These are phyloP conservation scores for Peromyscus californicus DNA, from an alignment of 2,113 vertebrate species.

Conservation along the genomic window DNA sequence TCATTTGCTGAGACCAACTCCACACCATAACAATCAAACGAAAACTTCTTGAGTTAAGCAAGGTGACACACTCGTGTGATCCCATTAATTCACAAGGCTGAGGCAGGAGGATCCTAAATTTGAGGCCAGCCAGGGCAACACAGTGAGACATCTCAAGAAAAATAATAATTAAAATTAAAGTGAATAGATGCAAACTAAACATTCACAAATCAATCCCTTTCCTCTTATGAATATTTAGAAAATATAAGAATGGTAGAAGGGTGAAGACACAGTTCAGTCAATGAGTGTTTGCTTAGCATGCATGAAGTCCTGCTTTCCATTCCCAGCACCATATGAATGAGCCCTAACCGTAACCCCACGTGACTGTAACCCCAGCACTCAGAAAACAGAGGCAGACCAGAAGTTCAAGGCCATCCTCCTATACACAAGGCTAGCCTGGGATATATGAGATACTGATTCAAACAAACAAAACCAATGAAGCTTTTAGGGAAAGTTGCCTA, in stretches of 20 bases:
- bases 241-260: background rate
- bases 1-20: slow-evolving; percentile 19
- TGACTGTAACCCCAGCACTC: background rate
- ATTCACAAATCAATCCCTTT: slow-evolving; percentile 24
- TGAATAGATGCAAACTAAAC: slow-evolving; percentile 47
- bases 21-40: slow-evolving; percentile 18
- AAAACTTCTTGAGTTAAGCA: slow-evolving; percentile 1
- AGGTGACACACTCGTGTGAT: background rate
- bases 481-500: background rate
- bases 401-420: background rate
- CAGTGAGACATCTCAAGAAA: background rate
- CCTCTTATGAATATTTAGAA: slow-evolving; percentile 17
- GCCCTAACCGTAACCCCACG: background rate
- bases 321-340: background rate
- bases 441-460: background rate
- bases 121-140: background rate
- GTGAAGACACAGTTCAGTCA: background rate
- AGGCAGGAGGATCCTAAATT: background rate
- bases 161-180: background rate
- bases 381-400: background rate
- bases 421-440: background rate
- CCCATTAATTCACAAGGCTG: background rate
- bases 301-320: background rate
- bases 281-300: background rate
- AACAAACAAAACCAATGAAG: background rate